Base-by-base conservation (phyloP, 2,888 invertebrate genomes). In the Drosophila atripex region DNA sequence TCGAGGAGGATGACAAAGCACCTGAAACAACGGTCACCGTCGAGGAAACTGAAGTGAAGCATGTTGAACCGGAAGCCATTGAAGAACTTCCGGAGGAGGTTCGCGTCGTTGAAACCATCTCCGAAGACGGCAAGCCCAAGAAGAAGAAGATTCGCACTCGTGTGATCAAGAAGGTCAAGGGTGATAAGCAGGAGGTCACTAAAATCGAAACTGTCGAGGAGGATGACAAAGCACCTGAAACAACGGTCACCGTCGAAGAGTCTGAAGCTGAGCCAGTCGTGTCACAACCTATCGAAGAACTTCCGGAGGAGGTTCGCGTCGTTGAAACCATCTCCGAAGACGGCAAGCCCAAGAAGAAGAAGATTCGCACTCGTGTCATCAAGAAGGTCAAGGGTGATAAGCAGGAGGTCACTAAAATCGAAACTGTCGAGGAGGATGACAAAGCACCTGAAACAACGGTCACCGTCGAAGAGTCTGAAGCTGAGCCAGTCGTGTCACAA, bases 381-480 rank as follows among this genome's bases (percentile, higher is more conserved):
- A 77, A 79, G 38, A 79, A 79, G 58, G 25, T 79, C 12, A 77
- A 75, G 57, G 79, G 75, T 9, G 73, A 77, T 38, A 77, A 76
- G 1, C 77, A 77, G 74, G 80, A 79, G 30, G 64, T 77, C 14
- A 79, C 79, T 47, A 80, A 80, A 55, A 80, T 77, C 23, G 76
- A 80, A 64, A 80, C 68, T 9, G 65, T 80, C 25, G 80, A 79
- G n/a, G 79, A 79, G 16, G 79, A 79, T 32, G 79, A 72, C 18
- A 72, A 69, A 18, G 58, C 39, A n/a, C 68, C 72, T 0, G 64
- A 69, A 43, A 64, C 68, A n/a, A 72, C 56, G 1, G 68, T 72
- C 3, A 72, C 72, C 11, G 59, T 76, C 0, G 76, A 76, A 50
- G 77, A 73, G 25, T 12, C 38, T n/a, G 63, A 73, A 0, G 14